Base-by-base conservation (phyloP, 2,797 vertebrate genomes). In the Sebastes oblongus region DNA sequence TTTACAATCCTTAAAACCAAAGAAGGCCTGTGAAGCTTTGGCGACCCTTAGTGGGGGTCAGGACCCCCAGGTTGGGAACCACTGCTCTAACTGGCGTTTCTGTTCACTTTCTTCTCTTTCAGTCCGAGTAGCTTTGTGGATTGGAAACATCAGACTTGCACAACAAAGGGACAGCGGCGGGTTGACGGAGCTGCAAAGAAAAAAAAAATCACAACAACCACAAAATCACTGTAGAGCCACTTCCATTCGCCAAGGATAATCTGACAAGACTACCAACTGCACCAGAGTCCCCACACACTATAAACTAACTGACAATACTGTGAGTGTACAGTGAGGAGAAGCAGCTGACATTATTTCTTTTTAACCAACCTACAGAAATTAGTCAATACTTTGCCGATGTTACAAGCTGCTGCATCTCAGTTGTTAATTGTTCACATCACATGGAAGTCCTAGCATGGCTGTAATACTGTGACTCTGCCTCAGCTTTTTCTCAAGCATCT, bases 111-210 rank as follows among this genome's bases (percentile, higher is more conserved):
- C 56, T 4, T 91, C 62, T 91, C 74, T 93, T 92, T 65, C 86
- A 95, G 94, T 92, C 92, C 0, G 93, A 95, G 86, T 95, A 95
- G 82, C 79, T 77, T 29, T 34, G 67, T 27, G 81, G 72, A 39
- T 50, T 3, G 29, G 61, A 78, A 75, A 65, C 27, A 27, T 36
- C 77, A 72, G 24, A 78, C 62, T 86, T 81, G 79, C 76, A 80
- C 90, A 86, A 78, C n/a, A 77, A 72, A 84, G 68, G 70, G 62
- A 75, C 72, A 13, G 32, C 22, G 5, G 13, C 4, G 12, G 50
- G 66, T 77, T 73, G 75, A 77, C 8, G 75, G 77, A 86, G 77
- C 83, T 83, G 75, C 86, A 83, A 75, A 78, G 50, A 62, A 65
- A 14, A 64, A 34, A 12, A 25, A 50, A 59, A 50, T 14, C n/a